Base-by-base conservation (phyloP, 2,797 vertebrate genomes). In the Avahi laniger region DNA sequence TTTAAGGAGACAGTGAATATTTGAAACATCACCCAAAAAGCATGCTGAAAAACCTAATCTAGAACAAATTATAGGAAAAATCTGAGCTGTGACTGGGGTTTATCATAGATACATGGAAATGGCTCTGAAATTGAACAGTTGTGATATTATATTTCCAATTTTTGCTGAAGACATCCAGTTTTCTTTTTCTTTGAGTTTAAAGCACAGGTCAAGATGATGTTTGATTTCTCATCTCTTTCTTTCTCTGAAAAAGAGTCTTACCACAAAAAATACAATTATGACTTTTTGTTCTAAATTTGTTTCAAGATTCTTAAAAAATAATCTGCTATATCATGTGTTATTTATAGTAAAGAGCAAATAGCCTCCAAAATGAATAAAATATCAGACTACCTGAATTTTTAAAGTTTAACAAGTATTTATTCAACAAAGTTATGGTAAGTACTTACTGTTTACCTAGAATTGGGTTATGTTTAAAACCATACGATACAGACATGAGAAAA, bases 311-410 rank as follows among this genome's bases (percentile, higher is more conserved):
- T 41, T 73, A 54, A 94, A 94, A 88, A 80, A 70, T 33, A 50
- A 54, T 33, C 22, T 50, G 14, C 5, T 84, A 20, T 48, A 52
- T 5, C n/a, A 41, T 54, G 7, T 15, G 3, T 70, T 70, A 85
- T 54, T 54, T 76, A 73, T 38, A 61, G 7, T 54, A 65, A 57
- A 91, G 35, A 6, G 1, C 22, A 93, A 84, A 81, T 14, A 85
- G 30, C n/a, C 5, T 81, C 35, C 22, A 73, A 86, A 91, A 89
- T 72, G 72, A 96, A 91, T 73, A 81, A 84, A 89, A 61, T 70
- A 48, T 22, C 9, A 78, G 33, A 52, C 28, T 61, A 78, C 33
- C 10, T 93, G 14, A 78, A 82, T 67, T 82, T 81, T 82, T 82
- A 50, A 89, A 61, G 61, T 75, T 63, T 84, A 48, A 52, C 14